phyloP scores from a whole-genome alignment of 2,113 vertebrate genomes.

The Gobiocypris rarus region DNA sequence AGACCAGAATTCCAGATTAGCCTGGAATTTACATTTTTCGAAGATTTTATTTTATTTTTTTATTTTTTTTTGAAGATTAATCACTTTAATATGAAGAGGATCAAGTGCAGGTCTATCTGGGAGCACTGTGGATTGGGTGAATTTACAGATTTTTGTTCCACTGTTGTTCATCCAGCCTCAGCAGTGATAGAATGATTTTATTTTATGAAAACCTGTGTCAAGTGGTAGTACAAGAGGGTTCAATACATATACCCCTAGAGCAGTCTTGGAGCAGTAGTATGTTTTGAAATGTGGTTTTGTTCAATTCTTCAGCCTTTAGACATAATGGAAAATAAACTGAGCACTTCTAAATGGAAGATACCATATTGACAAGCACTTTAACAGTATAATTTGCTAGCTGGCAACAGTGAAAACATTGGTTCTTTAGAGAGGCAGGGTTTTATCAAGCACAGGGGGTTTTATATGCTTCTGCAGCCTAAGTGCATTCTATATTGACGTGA shows the following conservation, averaged over 20 bases:
- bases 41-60: too few species aligned
- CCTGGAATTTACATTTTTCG: too few species aligned
- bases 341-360: not conserved
- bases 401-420: conserved; percentile 23
- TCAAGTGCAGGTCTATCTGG: not conserved
- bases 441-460: conserved; percentile 44
- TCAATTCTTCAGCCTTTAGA: not conserved
- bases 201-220: not conserved
- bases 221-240: too few species aligned
- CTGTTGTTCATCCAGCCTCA: conserved; percentile 7
- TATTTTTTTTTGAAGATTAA: not conserved
- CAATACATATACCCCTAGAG: not conserved
- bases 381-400: conserved; percentile 35
- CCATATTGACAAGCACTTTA: conserved; percentile 29
- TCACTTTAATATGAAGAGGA: not conserved
- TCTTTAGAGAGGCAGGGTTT: conserved; percentile 18
- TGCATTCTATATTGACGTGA: conserved; percentile 47
- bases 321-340: conserved; percentile 4
- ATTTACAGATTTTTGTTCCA: not conserved
- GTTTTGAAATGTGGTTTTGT: not conserved
- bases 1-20: not conserved
- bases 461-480: conserved; percentile 42
- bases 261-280: not conserved
- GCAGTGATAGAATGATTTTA: not conserved
- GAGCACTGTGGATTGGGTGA: not conserved